Percentiles rank a stretch among this genome's conserved stretches.
These are phyloP conservation scores for Ailurus styani DNA, from an alignment of 2,113 vertebrate species.

Conservation along the genomic window DNA sequence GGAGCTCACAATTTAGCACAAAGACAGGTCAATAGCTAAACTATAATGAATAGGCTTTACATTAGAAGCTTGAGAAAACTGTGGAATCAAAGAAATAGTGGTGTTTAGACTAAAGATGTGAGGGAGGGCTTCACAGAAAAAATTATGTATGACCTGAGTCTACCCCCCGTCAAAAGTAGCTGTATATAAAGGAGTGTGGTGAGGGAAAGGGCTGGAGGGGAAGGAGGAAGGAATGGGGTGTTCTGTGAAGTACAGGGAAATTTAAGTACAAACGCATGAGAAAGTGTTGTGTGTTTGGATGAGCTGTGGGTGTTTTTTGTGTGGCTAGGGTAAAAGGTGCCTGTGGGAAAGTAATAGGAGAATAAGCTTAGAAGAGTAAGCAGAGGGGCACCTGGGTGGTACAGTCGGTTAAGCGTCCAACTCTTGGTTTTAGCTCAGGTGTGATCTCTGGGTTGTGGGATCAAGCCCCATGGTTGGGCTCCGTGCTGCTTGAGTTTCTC, in stretches of 20 bases:
- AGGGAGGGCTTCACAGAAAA: neutral
- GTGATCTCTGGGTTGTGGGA: neutral
- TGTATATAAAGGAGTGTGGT: neutral
- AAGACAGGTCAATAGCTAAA: neutral
- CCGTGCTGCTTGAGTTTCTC: neutral
- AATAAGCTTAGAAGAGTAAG: neutral
- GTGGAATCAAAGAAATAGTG: neutral
- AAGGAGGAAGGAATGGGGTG: neutral
- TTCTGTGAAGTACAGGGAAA: neutral
- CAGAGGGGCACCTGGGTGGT: neutral
- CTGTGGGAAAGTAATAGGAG: neutral
- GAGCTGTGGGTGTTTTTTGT: neutral
- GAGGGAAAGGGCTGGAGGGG: neutral
- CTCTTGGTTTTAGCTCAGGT: neutral
- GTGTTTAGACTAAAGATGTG: neutral
- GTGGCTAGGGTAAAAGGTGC: neutral
- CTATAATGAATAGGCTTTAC: neutral
- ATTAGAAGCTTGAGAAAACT: neutral
- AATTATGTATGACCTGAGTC: neutral
- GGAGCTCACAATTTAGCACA: constrained; percentile 12
- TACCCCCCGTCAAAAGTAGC: neutral
- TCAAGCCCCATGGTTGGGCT: neutral
- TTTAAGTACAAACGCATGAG: neutral
- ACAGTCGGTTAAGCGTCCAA: neutral
- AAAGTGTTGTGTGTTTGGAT: neutral